Evolutionary conservation across 2,113 vertebrate species (phyloP), one percentile per base, ranked within the genome.

Genomic region (Hemichromis elongatus): DNA sequence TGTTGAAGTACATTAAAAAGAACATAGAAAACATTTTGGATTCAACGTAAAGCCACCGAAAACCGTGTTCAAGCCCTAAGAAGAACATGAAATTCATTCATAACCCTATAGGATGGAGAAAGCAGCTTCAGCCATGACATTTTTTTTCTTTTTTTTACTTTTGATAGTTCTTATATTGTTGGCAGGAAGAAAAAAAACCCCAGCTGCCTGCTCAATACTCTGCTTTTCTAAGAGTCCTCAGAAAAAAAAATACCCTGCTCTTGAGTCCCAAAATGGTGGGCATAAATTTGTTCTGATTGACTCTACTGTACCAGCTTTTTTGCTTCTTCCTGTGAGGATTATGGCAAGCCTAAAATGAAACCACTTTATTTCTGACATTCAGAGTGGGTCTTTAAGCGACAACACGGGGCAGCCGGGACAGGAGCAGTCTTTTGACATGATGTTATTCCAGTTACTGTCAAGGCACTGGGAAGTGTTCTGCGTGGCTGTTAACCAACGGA

Each of bases 1-100:
- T 89, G 86, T 84, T 92, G 82, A 90, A 92, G 89, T 50, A 68
- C 84, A 79, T 93, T 93, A 92, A 92, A 93, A 87, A 91, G 88
- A 89, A 92, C 83, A 93, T 81, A 86, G 86, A 88, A 87, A 91
- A 87, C 42, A 68, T 85, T 90, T 88, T 89, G 86, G 87, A 90
- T 85, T 87, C 77, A 82, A 89, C 81, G 68, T 79, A 88, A 93
- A 94, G 88, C 89, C 85, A 84, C 47, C 9, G 6, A 90, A 89
- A 90, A 75, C 82, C 87, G 42, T 87, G 90, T 90, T 88, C 63
- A 83, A 81, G 85, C 79, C 68, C 40, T 81, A 82, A 89, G 82
- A 90, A 82, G 79, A 87, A 92, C 70, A 90, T 68, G 45, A 87
- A 91, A 91, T 89, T 87, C 86, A 81, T 86, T 87, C 77, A 61